Evolutionary conservation across 2,888 invertebrate species (phyloP), one percentile per base, ranked within the genome.

Genomic region (Napeogenes inachia): DNA sequence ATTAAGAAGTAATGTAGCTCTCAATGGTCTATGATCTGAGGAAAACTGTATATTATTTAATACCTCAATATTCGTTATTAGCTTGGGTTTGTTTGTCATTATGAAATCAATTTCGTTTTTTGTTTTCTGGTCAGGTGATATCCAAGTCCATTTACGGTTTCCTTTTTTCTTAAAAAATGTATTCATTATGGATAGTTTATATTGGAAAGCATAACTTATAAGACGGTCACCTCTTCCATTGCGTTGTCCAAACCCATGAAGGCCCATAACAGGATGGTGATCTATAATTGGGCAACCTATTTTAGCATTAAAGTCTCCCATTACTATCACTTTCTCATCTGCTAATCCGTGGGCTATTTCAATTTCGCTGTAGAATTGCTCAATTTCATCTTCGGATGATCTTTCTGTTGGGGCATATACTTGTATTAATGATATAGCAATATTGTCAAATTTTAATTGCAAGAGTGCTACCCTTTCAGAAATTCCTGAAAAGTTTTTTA

Each of bases 111-210:
- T 61, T 45, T 21, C 30, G 57, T 45, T 42, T 42, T 45, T n/a
- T 60, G 54, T 32, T 38, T 8, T 38, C 5, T 38, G 38, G 38
- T 38, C 8, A 8, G 8, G 8, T 8, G 38, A 38, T 6, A 38
- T 45, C 61, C 59, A 61, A 3, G 66, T 66, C 63, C 63, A 63
- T 50, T 10, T 47, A 5, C 38, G 13, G 4, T 32, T 45, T 30
- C 6, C 6, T 46, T 46, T 62, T 45, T 55, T 56, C n/a, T 63
- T 66, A 32, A 59, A 63, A 8, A 33, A 59, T 4, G 67, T 64
- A n/a, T 68, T 63, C 59, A 68, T 65, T 13, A 67, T 57, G 38
- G 57, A 13, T 6, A 68, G 42, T 13, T 68, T 65, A 10, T 71
- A 0, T 59, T 67, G 63, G 4, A 56, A 30, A 4, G 69, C 66